These are phyloP conservation scores for Meriones psammophilus DNA, from an alignment of 2,797 vertebrate species.

Conservation along the genomic window DNA sequence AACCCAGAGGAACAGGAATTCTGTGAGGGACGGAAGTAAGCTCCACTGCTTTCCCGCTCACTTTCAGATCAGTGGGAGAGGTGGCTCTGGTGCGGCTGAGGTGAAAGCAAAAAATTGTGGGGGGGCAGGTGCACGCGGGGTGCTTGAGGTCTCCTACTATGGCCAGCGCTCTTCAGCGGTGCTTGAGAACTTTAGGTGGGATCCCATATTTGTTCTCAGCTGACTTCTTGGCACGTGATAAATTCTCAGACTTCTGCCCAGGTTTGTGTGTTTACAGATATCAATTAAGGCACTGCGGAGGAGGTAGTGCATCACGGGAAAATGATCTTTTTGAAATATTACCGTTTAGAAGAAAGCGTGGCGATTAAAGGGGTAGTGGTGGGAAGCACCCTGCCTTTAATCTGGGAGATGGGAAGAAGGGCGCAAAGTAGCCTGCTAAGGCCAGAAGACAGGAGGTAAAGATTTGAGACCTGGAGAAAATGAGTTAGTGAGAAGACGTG, in stretches of 20 bases:
- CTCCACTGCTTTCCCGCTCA: too few species aligned
- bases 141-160: background rate
- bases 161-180: background rate
- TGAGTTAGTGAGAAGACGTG: rapidly evolving
- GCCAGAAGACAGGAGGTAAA: background rate
- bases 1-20: too few species aligned
- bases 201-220: background rate
- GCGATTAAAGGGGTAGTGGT: background rate
- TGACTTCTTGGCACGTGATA: background rate
- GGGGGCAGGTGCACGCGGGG: background rate
- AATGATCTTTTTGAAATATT: background rate
- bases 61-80: background rate
- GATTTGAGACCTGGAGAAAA: background rate
- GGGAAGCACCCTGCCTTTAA: background rate
- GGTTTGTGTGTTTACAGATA: background rate
- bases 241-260: background rate
- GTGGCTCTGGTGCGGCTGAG: background rate
- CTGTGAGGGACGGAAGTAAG: background rate
- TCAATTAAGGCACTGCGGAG: background rate
- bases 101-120: background rate
- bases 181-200: background rate
- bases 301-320: background rate
- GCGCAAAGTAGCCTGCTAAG: background rate
- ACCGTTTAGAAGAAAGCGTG: background rate
- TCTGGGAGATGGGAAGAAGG: background rate